These are phyloP conservation scores for Drosophila tanythrix DNA, from an alignment of 2,888 invertebrate genomes.

Conservation along the genomic window DNA sequence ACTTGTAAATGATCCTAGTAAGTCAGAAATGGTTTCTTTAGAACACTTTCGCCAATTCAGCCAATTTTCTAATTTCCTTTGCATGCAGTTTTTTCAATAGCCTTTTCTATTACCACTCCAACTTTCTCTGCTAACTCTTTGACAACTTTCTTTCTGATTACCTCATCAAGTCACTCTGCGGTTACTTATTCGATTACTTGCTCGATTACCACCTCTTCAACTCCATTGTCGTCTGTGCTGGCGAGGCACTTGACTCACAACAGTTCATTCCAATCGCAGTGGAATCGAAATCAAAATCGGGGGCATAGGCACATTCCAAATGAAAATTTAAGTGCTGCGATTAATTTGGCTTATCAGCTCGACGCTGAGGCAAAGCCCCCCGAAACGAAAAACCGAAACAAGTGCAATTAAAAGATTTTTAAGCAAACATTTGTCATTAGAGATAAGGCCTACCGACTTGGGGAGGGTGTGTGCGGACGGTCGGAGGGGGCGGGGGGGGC, in stretches of 20 bases:
- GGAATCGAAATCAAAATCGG: slow-evolving; percentile 32
- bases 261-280: slow-evolving; percentile 23
- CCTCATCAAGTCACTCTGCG: not conserved
- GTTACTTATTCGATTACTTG: not conserved
- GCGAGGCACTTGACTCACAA: slow-evolving; percentile 9
- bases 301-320: slow-evolving; percentile 60
- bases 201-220: not conserved
- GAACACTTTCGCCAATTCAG: not conserved
- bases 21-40: not conserved
- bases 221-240: not conserved
- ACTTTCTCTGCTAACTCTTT: not conserved
- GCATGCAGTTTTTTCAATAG: too few relatives aligned
- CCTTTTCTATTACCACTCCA: not conserved
- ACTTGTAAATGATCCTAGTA: not conserved
- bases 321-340: slow-evolving; percentile 81
- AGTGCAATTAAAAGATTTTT: slow-evolving; percentile 81
- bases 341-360: slow-evolving; percentile 79
- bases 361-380: slow-evolving; percentile 28
- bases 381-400: slow-evolving; percentile 57
- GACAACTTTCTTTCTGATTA: slow-evolving; percentile 15
- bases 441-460: slow-evolving; percentile 57
- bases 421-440: slow-evolving; percentile 80
- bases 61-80: not conserved
- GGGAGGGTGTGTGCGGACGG: not conserved
- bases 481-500: not conserved